A percentile compares a stretch with the other conserved stretches of the same genome.
phyloP scores from a whole-genome alignment of 2,888 invertebrate genomes.

The Diarsia brunnea region DNA sequence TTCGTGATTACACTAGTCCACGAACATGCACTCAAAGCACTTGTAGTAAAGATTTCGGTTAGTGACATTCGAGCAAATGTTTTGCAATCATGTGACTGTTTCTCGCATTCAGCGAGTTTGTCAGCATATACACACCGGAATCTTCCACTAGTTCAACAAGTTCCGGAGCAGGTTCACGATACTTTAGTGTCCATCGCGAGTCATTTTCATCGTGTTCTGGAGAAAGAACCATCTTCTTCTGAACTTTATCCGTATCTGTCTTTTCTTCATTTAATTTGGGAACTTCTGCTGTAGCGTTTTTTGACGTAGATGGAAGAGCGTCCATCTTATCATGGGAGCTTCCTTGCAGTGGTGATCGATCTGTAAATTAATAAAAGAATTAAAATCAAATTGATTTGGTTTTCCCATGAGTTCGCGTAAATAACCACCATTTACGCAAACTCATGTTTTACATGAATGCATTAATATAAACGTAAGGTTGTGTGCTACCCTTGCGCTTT shows the following conservation, averaged over 20 bases:
- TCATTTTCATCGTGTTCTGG: too few relatives aligned
- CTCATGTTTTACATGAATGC: too few relatives aligned
- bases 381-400: not conserved
- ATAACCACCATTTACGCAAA: too few relatives aligned
- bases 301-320: not conserved
- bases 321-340: not conserved
- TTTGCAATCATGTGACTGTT: not conserved
- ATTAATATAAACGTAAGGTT: too few relatives aligned
- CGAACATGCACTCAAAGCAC: conserved; percentile 13
- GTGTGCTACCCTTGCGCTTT: too few relatives aligned
- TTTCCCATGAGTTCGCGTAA: not conserved
- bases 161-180: too few relatives aligned
- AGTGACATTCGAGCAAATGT: not conserved
- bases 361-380: not conserved
- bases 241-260: not conserved
- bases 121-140: not conserved
- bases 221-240: not conserved
- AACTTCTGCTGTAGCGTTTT: not conserved
- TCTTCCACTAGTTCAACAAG: too few relatives aligned
- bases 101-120: too few relatives aligned
- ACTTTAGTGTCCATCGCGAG: too few relatives aligned
- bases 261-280: not conserved
- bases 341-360: not conserved
- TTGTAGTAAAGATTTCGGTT: conserved; percentile 18
- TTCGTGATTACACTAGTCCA: not conserved